Base-by-base conservation (phyloP, 1,140 invertebrate genomes). In the Drosophila sechellia region DNA sequence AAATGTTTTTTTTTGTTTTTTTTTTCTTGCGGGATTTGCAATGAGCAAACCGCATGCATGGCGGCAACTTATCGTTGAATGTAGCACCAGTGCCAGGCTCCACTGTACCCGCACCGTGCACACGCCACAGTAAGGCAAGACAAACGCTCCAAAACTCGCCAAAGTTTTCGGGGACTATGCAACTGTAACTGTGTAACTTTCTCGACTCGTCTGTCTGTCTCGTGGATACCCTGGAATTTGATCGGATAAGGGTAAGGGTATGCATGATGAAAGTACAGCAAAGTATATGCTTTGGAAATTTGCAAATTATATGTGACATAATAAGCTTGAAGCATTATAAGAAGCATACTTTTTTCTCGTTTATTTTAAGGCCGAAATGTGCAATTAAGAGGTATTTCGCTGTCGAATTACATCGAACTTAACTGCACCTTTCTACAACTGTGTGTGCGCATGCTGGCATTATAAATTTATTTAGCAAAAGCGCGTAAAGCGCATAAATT, bases 391-490 rank as follows among this genome's bases (percentile, higher is more conserved):
- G 60, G 63, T 63, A 66, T 15, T 37, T 66, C 15, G 1, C 22
- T 6, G 58, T 42, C 27, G 63, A 48, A 40, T 25, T 34, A 5
- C n/a, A 12, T 15, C 2, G 45, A 35, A 37, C 27, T 22, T 10
- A 74, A 69, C 40, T 49, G 20, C 50, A 22, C 53, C 12, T 58
- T 27, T 37, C 8, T 37, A 22, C 40, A 39, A 46, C 20, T 55
- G n/a, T 54, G 46, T 45, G 42, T 58, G 46, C 65, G 15, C 61
- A 50, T 65, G 65, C 46, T 63, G 46, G 56, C 65, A 85, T 79
- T 87, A 79, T 86, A 87, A 87, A 87, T 87, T 87, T 87, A 87
- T 87, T 89, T 87, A 77, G 76, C 72, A 75, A 87, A 87, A 71
- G 76, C 83, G 84, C 79, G 71, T 79, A 73, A 64, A 84, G 63